A percentile compares a stretch with the other conserved stretches of the same genome.
These are phyloP conservation scores for Epinephelus malabaricus DNA, from an alignment of 2,797 vertebrate genomes.

Conservation along the genomic window DNA sequence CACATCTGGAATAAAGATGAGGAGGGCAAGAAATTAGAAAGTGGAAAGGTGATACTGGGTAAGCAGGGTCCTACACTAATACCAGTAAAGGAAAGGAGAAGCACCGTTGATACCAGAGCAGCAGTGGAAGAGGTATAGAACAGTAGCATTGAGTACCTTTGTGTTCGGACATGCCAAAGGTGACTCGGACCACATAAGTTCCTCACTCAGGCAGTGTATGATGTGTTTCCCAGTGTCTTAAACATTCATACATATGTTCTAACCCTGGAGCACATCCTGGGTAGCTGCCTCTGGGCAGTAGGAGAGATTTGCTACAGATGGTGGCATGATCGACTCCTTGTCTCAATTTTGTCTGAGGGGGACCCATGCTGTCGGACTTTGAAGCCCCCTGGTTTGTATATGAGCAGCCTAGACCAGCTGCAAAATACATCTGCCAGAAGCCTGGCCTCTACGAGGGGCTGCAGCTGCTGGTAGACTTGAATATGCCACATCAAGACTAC, in stretches of 20 bases:
- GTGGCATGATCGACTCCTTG: background rate
- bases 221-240: background rate
- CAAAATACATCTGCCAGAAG: background rate
- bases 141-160: background rate
- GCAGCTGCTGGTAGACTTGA: background rate
- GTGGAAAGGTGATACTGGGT: background rate
- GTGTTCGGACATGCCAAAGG: background rate
- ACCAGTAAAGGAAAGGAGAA: background rate
- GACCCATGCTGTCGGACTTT: background rate
- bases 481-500: background rate
- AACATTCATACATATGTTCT: background rate
- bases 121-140: background rate
- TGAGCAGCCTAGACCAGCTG: background rate
- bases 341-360: background rate
- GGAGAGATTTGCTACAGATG: background rate
- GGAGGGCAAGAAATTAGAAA: background rate
- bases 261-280: background rate
- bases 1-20: slow-evolving; percentile 6
- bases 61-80: background rate
- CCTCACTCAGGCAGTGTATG: background rate
- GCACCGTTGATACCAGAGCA: background rate
- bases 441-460: background rate
- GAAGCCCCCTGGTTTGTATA: background rate
- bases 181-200: background rate
- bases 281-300: background rate